Conservation (phyloP, 2,113 vertebrate species). For the Pelobates fuscus region DNA sequence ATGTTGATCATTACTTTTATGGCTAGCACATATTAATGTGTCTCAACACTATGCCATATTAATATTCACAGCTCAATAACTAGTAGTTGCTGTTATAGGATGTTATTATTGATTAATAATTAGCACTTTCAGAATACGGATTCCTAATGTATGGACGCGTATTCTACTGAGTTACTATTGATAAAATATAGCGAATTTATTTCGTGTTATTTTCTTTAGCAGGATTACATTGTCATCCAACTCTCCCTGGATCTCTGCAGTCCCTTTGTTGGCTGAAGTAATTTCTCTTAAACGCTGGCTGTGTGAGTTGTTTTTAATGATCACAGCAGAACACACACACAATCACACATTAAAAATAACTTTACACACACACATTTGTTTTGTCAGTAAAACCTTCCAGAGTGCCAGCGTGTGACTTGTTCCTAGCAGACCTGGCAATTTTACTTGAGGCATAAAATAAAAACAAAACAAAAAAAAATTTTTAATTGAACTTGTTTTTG, state of each 20-base stretch:
- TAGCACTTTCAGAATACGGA: background rate
- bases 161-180: background rate
- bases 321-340: slow-evolving; percentile 13
- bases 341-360: slow-evolving; percentile 9
- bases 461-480: slow-evolving; percentile 12
- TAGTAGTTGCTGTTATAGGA: background rate
- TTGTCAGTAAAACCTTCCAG: slow-evolving; percentile 3
- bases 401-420: slow-evolving; percentile 1
- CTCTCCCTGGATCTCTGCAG: background rate
- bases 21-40: no score
- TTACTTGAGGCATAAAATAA: slow-evolving; percentile 1
- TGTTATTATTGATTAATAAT: background rate
- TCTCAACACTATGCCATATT: background rate
- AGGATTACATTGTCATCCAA: background rate
- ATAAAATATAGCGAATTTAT: background rate
- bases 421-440: background rate
- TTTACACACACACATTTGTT: slow-evolving; percentile 21
- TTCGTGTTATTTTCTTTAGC: background rate
- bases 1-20: no score
- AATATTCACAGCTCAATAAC: background rate
- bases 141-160: background rate
- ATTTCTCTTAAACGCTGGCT: background rate
- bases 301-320: slow-evolving; percentile 10
- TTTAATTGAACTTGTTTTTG: background rate
- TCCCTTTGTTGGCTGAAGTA: background rate